These are phyloP conservation scores for Gallinago solitaria DNA, from an alignment of 2,797 vertebrate genomes.

Conservation along the genomic window DNA sequence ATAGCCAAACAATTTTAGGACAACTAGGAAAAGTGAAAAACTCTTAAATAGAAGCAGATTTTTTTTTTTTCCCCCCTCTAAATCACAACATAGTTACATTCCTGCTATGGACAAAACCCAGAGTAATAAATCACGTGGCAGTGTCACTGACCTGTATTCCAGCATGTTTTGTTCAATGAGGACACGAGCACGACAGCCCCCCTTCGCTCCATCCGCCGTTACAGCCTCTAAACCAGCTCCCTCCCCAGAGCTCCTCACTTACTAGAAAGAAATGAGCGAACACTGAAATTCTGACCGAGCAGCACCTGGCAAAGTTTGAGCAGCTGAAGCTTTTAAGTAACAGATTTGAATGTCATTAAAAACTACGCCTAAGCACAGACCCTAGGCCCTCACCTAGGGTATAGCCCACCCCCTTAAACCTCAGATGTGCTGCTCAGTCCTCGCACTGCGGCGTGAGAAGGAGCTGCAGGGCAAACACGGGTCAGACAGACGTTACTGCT, in stretches of 20 bases:
- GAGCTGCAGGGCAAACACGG: fast-evolving
- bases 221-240: neutral
- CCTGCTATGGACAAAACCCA: neutral
- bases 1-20: neutral
- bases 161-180: neutral
- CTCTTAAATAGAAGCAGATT: neutral
- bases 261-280: neutral
- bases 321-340: neutral
- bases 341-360: neutral
- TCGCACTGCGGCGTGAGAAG: neutral
- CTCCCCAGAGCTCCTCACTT: neutral
- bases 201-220: neutral
- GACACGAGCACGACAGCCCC: neutral
- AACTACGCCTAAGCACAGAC: neutral
- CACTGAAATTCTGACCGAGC: neutral
- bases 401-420: fast-evolving
- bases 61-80: neutral
- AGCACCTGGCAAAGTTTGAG: neutral
- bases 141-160: neutral
- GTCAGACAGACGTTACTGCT: neutral
- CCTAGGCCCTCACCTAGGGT: neutral
- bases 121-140: neutral
- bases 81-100: neutral
- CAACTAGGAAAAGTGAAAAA: neutral
- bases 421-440: neutral